Conservation (phyloP, 2,888 invertebrate genomes). For the Odontocolon sp. region DNA sequence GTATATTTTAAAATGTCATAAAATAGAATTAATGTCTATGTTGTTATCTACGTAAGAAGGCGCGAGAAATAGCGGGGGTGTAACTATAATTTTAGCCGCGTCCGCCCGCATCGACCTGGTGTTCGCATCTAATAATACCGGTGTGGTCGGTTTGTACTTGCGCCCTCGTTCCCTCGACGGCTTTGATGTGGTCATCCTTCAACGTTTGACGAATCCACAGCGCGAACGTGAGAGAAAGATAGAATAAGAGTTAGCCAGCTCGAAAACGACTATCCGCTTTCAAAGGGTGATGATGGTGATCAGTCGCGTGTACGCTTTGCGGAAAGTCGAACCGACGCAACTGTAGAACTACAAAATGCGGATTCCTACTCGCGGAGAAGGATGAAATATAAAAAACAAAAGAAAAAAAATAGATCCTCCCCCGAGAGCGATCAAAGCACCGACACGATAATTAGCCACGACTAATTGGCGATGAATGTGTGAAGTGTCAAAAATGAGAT, state of each 20-base stretch:
- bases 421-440: too few relatives aligned
- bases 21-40: not conserved
- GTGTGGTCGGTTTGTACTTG: slow-evolving; percentile 1
- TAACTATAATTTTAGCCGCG: slow-evolving; percentile 39
- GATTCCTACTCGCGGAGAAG: not conserved
- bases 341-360: not conserved
- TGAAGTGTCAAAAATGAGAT: too few relatives aligned
- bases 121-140: slow-evolving; percentile 54
- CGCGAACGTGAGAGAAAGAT: slow-evolving; percentile 45
- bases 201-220: slow-evolving; percentile 74
- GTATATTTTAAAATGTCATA: not conserved
- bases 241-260: slow-evolving; percentile 10
- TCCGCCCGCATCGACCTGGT: slow-evolving; percentile 49
- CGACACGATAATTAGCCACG: too few relatives aligned
- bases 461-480: too few relatives aligned
- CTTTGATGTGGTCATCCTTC: slow-evolving; percentile 77
- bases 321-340: slow-evolving; percentile 58
- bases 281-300: slow-evolving; percentile 51
- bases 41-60: not conserved
- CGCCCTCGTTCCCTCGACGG: slow-evolving; percentile 3
- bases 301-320: slow-evolving; percentile 32
- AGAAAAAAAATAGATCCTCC: too few relatives aligned
- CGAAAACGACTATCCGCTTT: slow-evolving; percentile 40
- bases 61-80: slow-evolving; percentile 43
- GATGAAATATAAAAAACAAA: too few relatives aligned